Evolutionary conservation across 2,888 invertebrate genomes (phyloP).

Genomic region (Eustalomyia histrio): DNA sequence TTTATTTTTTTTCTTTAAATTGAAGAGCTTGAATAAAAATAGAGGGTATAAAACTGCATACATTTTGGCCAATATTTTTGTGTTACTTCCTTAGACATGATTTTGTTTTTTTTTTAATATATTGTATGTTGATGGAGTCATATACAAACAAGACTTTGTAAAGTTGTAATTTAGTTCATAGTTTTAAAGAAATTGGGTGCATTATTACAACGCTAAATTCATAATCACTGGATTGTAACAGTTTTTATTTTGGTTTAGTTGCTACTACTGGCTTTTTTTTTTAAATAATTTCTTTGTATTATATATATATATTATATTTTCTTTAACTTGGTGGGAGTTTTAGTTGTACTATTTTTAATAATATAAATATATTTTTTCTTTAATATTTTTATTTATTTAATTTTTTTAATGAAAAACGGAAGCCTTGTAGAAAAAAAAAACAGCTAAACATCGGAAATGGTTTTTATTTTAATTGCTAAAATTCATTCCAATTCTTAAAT

Average conservation of each 20-base stretch:
- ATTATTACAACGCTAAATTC: slow-evolving; percentile 7
- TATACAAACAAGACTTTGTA: not conserved
- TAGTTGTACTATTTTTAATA: slow-evolving; percentile 20
- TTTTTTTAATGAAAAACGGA: slow-evolving; percentile 59
- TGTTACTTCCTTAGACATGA: slow-evolving; percentile 60
- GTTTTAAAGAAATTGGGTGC: slow-evolving; percentile 2
- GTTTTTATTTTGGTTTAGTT: slow-evolving; percentile 39
- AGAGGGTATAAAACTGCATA: slow-evolving; percentile 10
- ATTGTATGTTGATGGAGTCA: not conserved
- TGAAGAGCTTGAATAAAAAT: slow-evolving; percentile 5
- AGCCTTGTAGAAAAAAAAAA: slow-evolving; percentile 60
- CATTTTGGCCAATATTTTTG: slow-evolving; percentile 61
- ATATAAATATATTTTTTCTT: slow-evolving; percentile 11
- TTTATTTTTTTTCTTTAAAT: too few relatives aligned
- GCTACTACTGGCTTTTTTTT: not conserved
- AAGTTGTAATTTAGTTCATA: not conserved
- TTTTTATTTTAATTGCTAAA: slow-evolving; percentile 14
- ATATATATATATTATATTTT: slow-evolving; percentile 13
- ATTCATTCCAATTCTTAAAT: slow-evolving; percentile 33
- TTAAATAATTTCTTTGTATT: not conserved
- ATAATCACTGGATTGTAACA: slow-evolving; percentile 61
- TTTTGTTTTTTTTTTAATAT: too few relatives aligned
- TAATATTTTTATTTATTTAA: slow-evolving; percentile 26
- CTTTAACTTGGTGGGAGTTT: slow-evolving; percentile 39
- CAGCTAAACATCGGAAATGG: slow-evolving; percentile 65